Base-by-base conservation (phyloP, 2,888 invertebrate species). In the Hipparchia semele region DNA sequence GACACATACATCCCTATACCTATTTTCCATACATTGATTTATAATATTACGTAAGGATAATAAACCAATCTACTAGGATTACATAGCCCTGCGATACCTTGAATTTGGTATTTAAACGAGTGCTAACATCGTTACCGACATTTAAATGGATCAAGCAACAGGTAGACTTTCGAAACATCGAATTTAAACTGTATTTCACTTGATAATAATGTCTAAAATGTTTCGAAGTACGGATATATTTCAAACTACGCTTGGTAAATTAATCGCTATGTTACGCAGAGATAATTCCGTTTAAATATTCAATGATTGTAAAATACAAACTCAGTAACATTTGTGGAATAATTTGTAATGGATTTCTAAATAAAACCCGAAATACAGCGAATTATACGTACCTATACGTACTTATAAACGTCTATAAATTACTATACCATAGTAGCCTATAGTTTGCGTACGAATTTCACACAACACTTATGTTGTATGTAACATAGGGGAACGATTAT, bases 281-380 rank as follows among this genome's bases (percentile, higher is more conserved):
- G 70, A 74, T 74, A 76, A 76, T 64, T 65, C 73, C 74, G 66
- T 71, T 76, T 69, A 73, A 76, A 67, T 74, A 74, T 76, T 74
- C 73, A 73, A 74, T 76, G 73, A 71, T 64, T 67, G 58, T 72
- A 56, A 56, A 64, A 65, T 68, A 51, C 39, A 71, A 71, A 67
- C 53, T 67, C 45, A 51, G 53, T 61, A 66, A 12, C 33, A 12
- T 33, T 53, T 33, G 33, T 49, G 39, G 39, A 51, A 39, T 8
- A 45, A 64, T 59, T 65, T 6, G 53, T 33, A 65, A 65, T 53
- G 53, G 64, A 65, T 64, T 0, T 46, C 23, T 23, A 23, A 23
- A 23, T 23, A 0, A 23, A 23, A 23, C 23, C 23, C 23, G 23
- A 23, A 23, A 23, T 23, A 23, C 23, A 23, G 23, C 23, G 23